Evolutionary conservation across 2,888 invertebrate species (phyloP), one percentile per base, ranked within the genome.

Genomic region (Drosophila paracracens): DNA sequence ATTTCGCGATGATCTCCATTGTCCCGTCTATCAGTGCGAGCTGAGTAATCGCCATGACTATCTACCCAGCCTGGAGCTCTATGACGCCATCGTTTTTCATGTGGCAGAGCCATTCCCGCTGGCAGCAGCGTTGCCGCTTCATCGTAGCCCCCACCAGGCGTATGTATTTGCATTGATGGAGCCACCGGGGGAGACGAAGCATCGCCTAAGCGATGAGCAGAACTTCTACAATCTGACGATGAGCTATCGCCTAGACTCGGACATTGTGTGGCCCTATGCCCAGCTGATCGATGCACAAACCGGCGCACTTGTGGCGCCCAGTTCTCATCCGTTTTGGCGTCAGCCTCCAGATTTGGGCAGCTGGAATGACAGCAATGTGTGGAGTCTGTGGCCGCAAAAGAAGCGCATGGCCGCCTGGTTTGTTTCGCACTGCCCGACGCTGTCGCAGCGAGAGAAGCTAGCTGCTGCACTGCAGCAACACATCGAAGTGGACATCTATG

Each of bases 401-500:
- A 92, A 81, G 0, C 95, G 92, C 93, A 94, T 93, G 92, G 95
- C 92, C 63, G 93, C 94, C 6, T 95, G 95, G 95, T 94, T 95
- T 76, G 94, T 94, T 8, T 95, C 94, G 33, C 94, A 95, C 76
- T 95, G 95, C 77, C 21, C 89, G 4, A 93, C 94, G 1, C 72
- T 90, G 8, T 94, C 94, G 66, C 83, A 91, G 21, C 92, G 95
- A 21, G 93, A 94, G 69, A 56, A 90, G 11, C 91, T 94, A 63
- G 93, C 93, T 10, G 67, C 90, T 61, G 94, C 94, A 70, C 90
- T 97, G 51, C 92, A 94, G 54, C 94, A 94, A 70, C 92, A 94
- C 87, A 94, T 96, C 21, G 79, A 93, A 2, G 94, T 96, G 18
- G 95, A 96, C 87, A 93, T 96, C 27, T 96, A 94, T 83, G 96